phyloP scores from a whole-genome alignment of 2,888 invertebrate genomes.

The Sussaba pulchella region DNA sequence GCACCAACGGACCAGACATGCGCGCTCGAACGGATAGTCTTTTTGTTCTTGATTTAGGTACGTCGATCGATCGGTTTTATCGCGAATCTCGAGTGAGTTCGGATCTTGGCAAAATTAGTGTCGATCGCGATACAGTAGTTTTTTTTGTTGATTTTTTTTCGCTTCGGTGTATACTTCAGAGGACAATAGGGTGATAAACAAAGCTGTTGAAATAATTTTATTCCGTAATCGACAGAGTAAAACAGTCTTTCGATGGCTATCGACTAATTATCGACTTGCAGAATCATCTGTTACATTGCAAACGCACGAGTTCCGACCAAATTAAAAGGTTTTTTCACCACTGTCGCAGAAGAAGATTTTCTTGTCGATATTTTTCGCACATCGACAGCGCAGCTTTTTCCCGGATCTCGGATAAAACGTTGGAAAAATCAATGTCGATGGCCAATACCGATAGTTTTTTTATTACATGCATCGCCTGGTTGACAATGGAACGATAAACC shows the following conservation, averaged over 20 bases:
- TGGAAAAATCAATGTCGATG: conserved; percentile 50
- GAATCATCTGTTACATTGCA: no score
- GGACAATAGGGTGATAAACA: conserved; percentile 47
- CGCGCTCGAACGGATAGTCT: conserved; percentile 23
- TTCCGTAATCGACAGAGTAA: no score
- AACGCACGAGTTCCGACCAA: no score
- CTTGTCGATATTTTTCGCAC: background rate
- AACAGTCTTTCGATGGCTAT: no score
- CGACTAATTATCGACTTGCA: no score
- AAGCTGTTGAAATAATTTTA: background rate
- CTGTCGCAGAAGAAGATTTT: background rate
- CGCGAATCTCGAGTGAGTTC: conserved; percentile 26
- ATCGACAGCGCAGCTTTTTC: conserved; percentile 47
- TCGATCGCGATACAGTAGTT: conserved; percentile 15
- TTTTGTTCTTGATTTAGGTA: conserved; percentile 32
- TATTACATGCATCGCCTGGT: conserved; percentile 14
- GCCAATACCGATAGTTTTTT: conserved; percentile 16
- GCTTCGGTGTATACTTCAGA: background rate
- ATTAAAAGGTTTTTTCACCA: no score
- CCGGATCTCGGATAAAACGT: conserved; percentile 31
- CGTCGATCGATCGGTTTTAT: conserved; percentile 54
- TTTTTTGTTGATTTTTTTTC: conserved; percentile 2
- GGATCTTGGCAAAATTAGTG: conserved; percentile 43
- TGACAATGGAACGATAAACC: conserved; percentile 61
- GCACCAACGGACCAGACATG: background rate